These are phyloP conservation scores for Rhinolophus sinicus DNA, from an alignment of 2,113 vertebrate genomes.

Conservation along the genomic window DNA sequence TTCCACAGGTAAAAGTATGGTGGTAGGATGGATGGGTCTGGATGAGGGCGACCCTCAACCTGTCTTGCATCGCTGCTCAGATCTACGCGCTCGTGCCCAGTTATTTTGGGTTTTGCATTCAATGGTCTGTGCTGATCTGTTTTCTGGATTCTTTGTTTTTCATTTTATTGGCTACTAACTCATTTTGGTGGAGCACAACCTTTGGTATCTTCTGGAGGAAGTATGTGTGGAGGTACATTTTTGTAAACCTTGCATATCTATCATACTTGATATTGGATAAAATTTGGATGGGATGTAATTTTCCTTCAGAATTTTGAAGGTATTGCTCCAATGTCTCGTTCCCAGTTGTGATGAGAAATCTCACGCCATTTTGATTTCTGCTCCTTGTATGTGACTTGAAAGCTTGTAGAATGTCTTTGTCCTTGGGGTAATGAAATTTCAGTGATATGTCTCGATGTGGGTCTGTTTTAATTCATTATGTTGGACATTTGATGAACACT, in stretches of 20 bases:
- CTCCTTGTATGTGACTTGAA: neutral
- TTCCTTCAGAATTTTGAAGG: neutral
- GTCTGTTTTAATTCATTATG: neutral
- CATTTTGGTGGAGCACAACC: neutral
- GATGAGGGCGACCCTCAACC: neutral
- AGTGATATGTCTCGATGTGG: neutral
- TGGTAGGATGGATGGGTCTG: neutral
- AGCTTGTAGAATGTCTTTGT: neutral
- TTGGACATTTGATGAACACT: neutral
- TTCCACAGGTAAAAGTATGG: neutral
- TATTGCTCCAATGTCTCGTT: neutral
- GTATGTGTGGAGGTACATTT: neutral
- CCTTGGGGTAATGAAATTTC: neutral
- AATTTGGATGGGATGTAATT: neutral
- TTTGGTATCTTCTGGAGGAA: neutral
- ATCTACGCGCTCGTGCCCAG: neutral
- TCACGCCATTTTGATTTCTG: neutral
- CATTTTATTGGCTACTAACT: neutral
- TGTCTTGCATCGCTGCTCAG: neutral
- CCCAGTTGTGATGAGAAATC: neutral
- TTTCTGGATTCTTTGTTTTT: neutral
- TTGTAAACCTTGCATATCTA: neutral
- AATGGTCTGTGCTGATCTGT: neutral
- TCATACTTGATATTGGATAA: neutral
- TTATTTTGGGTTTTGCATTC: neutral